These are phyloP conservation scores for Cerastoderma edule DNA, from an alignment of 2,888 invertebrate genomes.

Conservation along the genomic window DNA sequence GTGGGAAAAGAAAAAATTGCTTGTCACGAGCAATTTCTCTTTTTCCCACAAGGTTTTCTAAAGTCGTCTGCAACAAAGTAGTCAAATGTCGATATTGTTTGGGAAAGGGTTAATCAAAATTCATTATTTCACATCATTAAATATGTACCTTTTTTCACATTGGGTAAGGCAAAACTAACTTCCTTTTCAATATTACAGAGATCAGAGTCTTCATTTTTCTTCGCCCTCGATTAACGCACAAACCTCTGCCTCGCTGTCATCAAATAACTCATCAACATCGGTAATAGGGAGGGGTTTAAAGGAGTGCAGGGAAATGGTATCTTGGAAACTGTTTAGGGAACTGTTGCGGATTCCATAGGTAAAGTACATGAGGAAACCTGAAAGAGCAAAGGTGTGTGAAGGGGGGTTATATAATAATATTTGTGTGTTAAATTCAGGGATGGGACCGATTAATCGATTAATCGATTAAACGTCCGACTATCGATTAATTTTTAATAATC, in stretches of 20 bases:
- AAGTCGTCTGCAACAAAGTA: too few species aligned
- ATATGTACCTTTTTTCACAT: background rate
- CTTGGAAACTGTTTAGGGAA: slow-evolving; percentile 59
- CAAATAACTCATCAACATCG: slow-evolving; percentile 37
- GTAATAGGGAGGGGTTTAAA: slow-evolving; percentile 26
- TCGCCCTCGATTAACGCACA: slow-evolving; percentile 15
- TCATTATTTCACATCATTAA: background rate
- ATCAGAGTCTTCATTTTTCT: background rate
- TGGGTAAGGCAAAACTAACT: background rate
- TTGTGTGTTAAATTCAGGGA: too few species aligned
- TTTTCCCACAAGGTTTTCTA: too few species aligned
- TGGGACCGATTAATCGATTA: too few species aligned
- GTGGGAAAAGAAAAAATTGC: too few species aligned
- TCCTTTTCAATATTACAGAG: too few species aligned
- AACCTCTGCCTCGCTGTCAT: slow-evolving; percentile 36
- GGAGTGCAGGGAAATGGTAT: slow-evolving; percentile 35
- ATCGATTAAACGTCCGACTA: too few species aligned
- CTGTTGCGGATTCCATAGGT: slow-evolving; percentile 83
- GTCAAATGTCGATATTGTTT: background rate
- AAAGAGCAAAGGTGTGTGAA: slow-evolving; percentile 24
- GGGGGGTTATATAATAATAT: background rate
- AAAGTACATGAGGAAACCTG: slow-evolving; percentile 83
- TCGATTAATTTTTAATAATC: too few species aligned
- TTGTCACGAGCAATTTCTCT: too few species aligned
- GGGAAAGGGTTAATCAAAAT: background rate